Evolutionary conservation across 1,140 invertebrate species (phyloP), one percentile per base, ranked within the genome.

Genomic region (Latrodectus geometricus): DNA sequence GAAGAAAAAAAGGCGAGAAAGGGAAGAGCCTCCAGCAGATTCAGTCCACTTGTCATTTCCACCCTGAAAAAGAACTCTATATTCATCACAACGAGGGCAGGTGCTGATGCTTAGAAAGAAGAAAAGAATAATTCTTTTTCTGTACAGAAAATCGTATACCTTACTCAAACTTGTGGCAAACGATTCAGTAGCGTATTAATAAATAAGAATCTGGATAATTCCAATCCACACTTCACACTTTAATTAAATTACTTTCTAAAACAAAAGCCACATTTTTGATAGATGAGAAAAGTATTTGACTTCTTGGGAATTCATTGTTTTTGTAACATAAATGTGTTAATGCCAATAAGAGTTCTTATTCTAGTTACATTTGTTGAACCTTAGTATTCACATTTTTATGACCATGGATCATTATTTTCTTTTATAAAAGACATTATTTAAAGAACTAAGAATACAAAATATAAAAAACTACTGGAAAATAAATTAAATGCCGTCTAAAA

Each of bases 1-100:
- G 48, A 76, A n/a, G 21, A 76, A 86, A 78, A 68, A 84, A 12
- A 86, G 77, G 83, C 83, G 69, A 72, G 48, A 50, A 48, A 56
- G 48, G 35, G 70, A 72, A 61, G n/a, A 68, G 74, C 83, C 68
- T 61, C 75, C 69, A 74, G 83, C 83, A 78, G 83, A 86, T 74
- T n/a, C 72, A 50, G 48, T 21, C 83, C 74, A 86, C 74, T 77
- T 86, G 83, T 86, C 83, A 86, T 86, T 86, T 78, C 77, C 83
- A 86, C 74, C 74, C 48, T 35, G 49, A 49, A 65, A 78, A 86
- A 52, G 50, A 35, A 23, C 66, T 74, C 72, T 68, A 84, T 84
- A 84, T 84, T 84, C 82, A 84, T 84, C 82, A 84, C 73, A 52
- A 21, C 73, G 75, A 73, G 23, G n/a, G 82, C 61, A 84, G 82